These are phyloP conservation scores for Chloroceryle aenea DNA, from an alignment of 2,113 vertebrate genomes.

Conservation along the genomic window DNA sequence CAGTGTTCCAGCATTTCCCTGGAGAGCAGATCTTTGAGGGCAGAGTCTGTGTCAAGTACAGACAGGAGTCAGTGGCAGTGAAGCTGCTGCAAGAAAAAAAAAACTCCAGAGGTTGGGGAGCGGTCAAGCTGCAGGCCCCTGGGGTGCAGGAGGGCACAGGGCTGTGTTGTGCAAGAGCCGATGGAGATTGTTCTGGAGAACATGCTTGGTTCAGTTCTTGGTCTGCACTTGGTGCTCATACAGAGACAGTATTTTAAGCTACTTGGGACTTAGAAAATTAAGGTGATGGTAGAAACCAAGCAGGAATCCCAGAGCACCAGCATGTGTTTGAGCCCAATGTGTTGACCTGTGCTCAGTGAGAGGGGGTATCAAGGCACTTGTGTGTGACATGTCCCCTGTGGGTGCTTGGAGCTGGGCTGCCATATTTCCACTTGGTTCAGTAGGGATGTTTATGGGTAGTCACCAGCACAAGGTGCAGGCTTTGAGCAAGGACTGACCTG, in stretches of 20 bases:
- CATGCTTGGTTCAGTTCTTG: neutral
- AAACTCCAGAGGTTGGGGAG: rapidly evolving
- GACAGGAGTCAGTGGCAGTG: neutral
- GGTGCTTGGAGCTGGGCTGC: neutral
- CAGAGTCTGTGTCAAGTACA: neutral
- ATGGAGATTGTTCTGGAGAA: neutral
- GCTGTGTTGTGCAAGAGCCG: neutral
- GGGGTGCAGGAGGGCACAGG: neutral
- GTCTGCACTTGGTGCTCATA: neutral
- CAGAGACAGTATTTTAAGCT: neutral
- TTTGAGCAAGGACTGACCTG: neutral
- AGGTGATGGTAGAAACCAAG: neutral
- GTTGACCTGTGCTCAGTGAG: neutral
- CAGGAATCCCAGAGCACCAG: neutral
- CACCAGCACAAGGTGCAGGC: neutral
- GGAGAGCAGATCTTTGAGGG: neutral
- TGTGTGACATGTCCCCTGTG: rapidly evolving
- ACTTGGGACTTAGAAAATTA: too few relatives aligned
- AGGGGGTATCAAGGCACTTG: rapidly evolving
- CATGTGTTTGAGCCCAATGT: rapidly evolving
- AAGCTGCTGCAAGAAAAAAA: neutral
- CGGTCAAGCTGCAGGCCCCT: neutral
- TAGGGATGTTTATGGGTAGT: neutral
- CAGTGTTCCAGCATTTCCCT: neutral
- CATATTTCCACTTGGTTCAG: rapidly evolving